Base-by-base conservation (phyloP, 2,888 invertebrate genomes). In the Hirtodrosophila alboralis region DNA sequence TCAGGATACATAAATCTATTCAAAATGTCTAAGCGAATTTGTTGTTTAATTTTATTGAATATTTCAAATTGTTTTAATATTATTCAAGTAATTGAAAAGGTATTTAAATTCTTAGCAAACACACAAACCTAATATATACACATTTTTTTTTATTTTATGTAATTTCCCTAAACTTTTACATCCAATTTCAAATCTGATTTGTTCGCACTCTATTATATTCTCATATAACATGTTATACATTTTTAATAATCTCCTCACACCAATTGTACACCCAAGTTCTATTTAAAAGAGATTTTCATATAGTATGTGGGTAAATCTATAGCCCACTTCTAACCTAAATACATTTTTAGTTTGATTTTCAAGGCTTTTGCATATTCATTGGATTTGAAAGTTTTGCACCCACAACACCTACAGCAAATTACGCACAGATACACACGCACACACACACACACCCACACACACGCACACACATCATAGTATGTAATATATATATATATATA, bases 391-490 rank as follows among this genome's bases (percentile, higher is more conserved):
- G 62, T 56, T 69, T 56, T 74, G 47, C 67, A 71, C 62, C 68
- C 71, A 49, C 48, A 59, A 58, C 75, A 79, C 79, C 79, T 70
- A 83, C 79, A 79, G 83, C 78, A 79, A 83, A 79, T 62, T 53
- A 54, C 54, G 65, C 49, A 57, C 51, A 58, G 33, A 47, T 48
- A 56, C 51, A 51, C 26, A 28, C 37, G 40, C 34, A 52, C 34
- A 10, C 16, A 16, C 30, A n/a, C n/a, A n/a, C n/a, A n/a, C n/a
- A n/a, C 40, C 30, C 16, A 38, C 18, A 49, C 10, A 34, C 16
- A 33, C 16, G 4, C 26, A 36, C 37, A 40, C 53, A 21, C 9
- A 52, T 31, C n/a, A 41, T 31, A 34, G 10, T 9, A 65, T 31
- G 56, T 28, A 30, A 18, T 18, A 43, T 16, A 36, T 28, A 37